Evolutionary conservation across 2,113 vertebrate species (phyloP).

Genomic region (Illadopsis cleaveri): DNA sequence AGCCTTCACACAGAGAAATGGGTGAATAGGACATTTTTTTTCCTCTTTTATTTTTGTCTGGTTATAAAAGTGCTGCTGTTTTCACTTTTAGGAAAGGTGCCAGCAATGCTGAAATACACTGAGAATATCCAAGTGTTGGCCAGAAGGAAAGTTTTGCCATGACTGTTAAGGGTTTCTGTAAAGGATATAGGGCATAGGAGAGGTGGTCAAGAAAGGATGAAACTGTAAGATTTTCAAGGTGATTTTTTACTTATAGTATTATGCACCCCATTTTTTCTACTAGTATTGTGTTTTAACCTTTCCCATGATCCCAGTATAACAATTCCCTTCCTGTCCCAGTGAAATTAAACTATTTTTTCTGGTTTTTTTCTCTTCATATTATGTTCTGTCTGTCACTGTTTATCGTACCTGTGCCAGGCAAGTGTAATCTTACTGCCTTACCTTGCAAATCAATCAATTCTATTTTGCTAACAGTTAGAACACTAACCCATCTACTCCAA

Average conservation of each 20-base stretch:
- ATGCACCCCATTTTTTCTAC: not conserved
- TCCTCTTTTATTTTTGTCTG: slow-evolving; percentile 31
- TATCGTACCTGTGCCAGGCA: not conserved
- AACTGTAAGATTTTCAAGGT: not conserved
- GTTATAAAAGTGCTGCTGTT: slow-evolving; percentile 24
- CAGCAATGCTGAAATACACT: slow-evolving; percentile 14
- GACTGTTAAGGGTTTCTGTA: not conserved
- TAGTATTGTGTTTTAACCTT: not conserved
- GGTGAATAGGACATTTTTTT: slow-evolving; percentile 42
- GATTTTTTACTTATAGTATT: not conserved
- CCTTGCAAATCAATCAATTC: not conserved
- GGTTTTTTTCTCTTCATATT: not conserved
- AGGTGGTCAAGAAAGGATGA: not conserved
- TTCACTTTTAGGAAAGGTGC: slow-evolving; percentile 34
- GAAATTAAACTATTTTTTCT: not conserved
- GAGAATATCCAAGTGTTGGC: slow-evolving; percentile 26
- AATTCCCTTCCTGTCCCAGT: not conserved
- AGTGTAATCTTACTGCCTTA: not conserved
- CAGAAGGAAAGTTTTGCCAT: slow-evolving; percentile 4
- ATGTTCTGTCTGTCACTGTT: not conserved
- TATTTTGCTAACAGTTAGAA: not conserved
- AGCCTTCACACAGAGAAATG: not conserved
- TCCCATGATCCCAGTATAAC: not conserved
- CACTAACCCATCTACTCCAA: not conserved
- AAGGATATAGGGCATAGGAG: not conserved